Evolutionary conservation across 2,113 vertebrate genomes (phyloP).

Genomic region (Dicerorhinus sumatrensis): DNA sequence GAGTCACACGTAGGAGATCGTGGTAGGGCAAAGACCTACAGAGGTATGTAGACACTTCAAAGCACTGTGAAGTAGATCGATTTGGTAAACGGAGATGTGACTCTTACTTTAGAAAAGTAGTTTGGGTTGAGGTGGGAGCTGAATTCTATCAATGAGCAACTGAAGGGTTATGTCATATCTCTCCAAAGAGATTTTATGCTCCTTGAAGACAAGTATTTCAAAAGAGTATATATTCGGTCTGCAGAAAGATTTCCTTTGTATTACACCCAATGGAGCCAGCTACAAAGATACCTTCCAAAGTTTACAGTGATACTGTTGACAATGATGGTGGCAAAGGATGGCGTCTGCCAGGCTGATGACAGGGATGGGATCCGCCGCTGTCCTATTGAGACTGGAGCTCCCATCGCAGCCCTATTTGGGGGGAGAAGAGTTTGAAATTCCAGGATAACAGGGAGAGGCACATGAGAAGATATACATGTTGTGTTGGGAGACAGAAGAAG

Average conservation of each 20-base stretch:
- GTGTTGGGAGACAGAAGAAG: background rate
- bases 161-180: background rate
- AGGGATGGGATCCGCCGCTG: background rate
- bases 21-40: background rate
- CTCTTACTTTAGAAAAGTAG: background rate
- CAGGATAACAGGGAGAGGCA: conserved; percentile 26
- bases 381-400: background rate
- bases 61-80: background rate
- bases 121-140: background rate
- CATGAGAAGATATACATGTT: background rate
- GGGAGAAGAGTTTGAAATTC: conserved; percentile 47
- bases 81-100: background rate
- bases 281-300: background rate
- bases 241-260: background rate
- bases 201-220: conserved; percentile 17
- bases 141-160: background rate
- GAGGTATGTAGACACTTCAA: background rate
- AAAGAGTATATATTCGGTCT: background rate
- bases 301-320: background rate
- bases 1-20: background rate
- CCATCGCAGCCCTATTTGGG: conserved; percentile 39
- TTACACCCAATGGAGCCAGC: background rate
- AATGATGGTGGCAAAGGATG: background rate
- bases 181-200: background rate
- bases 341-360: background rate